Conservation (phyloP, 2,888 invertebrate genomes). For the Melinaea menophilus region DNA sequence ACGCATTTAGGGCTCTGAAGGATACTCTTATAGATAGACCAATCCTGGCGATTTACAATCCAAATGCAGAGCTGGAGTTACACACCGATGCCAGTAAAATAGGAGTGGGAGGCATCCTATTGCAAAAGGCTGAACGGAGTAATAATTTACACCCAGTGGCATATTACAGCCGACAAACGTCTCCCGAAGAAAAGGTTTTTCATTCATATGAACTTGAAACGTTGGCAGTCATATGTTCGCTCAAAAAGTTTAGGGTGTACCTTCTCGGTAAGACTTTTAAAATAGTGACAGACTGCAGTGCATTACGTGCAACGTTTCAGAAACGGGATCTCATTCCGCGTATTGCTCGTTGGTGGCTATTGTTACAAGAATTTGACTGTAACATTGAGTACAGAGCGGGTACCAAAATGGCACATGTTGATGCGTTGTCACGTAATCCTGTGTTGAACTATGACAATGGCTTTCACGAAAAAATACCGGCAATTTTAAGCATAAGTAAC, state of each 20-base stretch:
- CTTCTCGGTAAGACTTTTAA: not conserved
- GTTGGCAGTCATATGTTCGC: slow-evolving; percentile 9
- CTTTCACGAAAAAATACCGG: no score
- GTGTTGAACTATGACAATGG: not conserved
- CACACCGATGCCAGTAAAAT: slow-evolving; percentile 23
- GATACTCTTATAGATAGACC: slow-evolving; percentile 25
- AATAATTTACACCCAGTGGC: slow-evolving; percentile 18
- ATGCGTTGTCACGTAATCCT: slow-evolving; percentile 17
- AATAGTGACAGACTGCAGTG: slow-evolving; percentile 6
- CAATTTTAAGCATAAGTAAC: no score
- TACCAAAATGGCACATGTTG: slow-evolving; percentile 14
- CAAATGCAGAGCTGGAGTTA: slow-evolving; percentile 29
- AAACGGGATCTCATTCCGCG: slow-evolving; percentile 8
- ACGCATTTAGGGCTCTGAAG: slow-evolving; percentile 25
- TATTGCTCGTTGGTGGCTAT: slow-evolving; percentile 10
- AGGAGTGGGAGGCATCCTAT: slow-evolving; percentile 17
- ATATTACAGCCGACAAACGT: slow-evolving; percentile 11
- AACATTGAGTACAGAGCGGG: slow-evolving; percentile 12
- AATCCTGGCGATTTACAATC: slow-evolving; percentile 39
- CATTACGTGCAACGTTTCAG: not conserved
- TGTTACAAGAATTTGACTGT: slow-evolving; percentile 6
- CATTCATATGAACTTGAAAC: slow-evolving; percentile 15
- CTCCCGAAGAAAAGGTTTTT: slow-evolving; percentile 16
- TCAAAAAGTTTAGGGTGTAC: slow-evolving; percentile 5
- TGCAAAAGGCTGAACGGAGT: slow-evolving; percentile 19